Conservation (phyloP, 2,888 invertebrate species). For the Meta bourneti region DNA sequence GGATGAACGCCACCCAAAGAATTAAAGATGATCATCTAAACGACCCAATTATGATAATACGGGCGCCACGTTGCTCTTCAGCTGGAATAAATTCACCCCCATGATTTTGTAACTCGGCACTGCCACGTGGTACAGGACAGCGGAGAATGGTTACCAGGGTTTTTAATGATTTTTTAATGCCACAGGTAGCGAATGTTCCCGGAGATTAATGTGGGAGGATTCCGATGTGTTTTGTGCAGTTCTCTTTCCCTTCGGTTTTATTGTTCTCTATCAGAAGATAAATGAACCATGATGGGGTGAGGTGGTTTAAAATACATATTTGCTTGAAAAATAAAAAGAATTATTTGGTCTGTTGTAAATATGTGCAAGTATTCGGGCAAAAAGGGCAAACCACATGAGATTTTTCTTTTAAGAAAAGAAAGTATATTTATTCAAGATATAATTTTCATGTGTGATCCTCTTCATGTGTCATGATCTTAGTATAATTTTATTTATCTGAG, state of each 20-base stretch:
- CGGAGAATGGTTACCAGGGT: conserved; percentile 33
- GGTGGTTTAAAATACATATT: no score
- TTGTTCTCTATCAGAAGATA: conserved; percentile 17
- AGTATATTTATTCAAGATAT: no score
- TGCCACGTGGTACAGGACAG: conserved; percentile 37
- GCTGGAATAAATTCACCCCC: conserved; percentile 54
- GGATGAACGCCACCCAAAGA: conserved; percentile 60
- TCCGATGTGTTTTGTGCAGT: conserved; percentile 4
- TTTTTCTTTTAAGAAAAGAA: no score
- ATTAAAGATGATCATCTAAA: conserved; percentile 73
- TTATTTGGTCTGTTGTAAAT: no score
- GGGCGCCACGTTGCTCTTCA: conserved; percentile 49
- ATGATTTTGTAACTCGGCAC: conserved; percentile 36
- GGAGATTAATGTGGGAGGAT: conserved; percentile 23
- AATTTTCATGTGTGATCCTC: no score
- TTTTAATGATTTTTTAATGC: conserved; percentile 67
- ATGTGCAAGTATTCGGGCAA: no score
- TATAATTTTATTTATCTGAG: no score
- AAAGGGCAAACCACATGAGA: no score
- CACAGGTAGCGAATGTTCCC: conserved; percentile 40
- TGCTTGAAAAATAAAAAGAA: no score
- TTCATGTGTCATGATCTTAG: no score
- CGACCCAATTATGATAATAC: conserved; percentile 74
- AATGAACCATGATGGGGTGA: not conserved
- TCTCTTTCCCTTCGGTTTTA: conserved; percentile 15